A percentile compares a stretch with the other conserved stretches of the same genome.
phyloP scores from a whole-genome alignment of 2,113 vertebrate species.

The Oryzias celebensis region DNA sequence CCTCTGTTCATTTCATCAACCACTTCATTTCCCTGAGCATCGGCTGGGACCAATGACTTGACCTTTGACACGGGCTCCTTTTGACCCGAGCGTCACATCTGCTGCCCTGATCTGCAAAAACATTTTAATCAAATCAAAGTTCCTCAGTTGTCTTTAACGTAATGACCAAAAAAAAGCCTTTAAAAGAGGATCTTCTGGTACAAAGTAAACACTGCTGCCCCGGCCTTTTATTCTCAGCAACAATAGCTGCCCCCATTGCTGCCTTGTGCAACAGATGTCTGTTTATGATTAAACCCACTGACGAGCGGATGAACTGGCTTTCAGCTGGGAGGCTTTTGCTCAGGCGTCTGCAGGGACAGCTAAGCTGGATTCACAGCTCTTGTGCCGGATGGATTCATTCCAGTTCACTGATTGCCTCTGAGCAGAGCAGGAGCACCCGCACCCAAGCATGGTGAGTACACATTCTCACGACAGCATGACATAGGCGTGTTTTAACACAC shows the following conservation, averaged over 20 bases:
- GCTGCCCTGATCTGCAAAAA: slow-evolving; percentile 6
- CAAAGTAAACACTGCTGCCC: slow-evolving; percentile 8
- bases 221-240: slow-evolving; percentile 1
- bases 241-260: slow-evolving; percentile 14
- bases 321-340: slow-evolving; percentile 48
- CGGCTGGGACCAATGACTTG: slow-evolving; percentile 54
- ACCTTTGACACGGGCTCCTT: slow-evolving; percentile 60
- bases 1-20: slow-evolving; percentile 57
- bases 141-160: no score
- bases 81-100: slow-evolving; percentile 26
- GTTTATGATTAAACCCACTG: slow-evolving; percentile 55
- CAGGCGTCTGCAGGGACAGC: slow-evolving; percentile 74
- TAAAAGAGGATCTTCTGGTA: no score
- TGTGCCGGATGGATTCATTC: slow-evolving; percentile 44
- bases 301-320: slow-evolving; percentile 8
- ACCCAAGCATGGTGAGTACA: slow-evolving; percentile 75
- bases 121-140: no score
- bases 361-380: slow-evolving; percentile 46
- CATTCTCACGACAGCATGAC: neutral
- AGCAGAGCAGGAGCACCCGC: slow-evolving; percentile 29
- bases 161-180: no score
- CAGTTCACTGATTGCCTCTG: slow-evolving; percentile 48
- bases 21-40: slow-evolving; percentile 56
- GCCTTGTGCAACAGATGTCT: slow-evolving; percentile 27
- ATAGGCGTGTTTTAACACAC: neutral